Evolutionary conservation across 1,140 invertebrate genomes (phyloP), one percentile per base, ranked within the genome.

Genomic region (Habropoda laboriosa): DNA sequence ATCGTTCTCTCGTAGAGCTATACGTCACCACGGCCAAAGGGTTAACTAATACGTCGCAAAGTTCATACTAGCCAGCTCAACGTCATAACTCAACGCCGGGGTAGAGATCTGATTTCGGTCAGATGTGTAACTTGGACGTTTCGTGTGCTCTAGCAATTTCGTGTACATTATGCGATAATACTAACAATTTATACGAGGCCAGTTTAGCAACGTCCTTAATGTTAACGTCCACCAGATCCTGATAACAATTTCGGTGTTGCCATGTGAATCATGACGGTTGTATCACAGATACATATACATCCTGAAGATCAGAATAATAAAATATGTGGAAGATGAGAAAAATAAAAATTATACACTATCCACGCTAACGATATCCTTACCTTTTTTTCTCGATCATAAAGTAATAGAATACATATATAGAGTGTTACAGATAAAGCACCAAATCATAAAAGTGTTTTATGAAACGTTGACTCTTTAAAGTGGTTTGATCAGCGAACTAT

Each of bases 401-500:
- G 7, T 55, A 38, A 55, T 24, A 12, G 10, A 58, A 67, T 35
- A n/a, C 6, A 45, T 67, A 27, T 42, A 3, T 27, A 55, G 18
- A 6, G 40, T 42, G 53, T 81, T 51, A 67, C 53, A 51, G 70
- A 79, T 49, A 55, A 51, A 85, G 68, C 64, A 71, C 51, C 63
- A 74, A 79, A 76, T 83, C 66, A 79, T 76, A 55, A 86, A 67
- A 72, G 60, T 63, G 61, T 57, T 53, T 61, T 30, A 60, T 51
- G 72, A 72, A 63, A 73, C 78, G 66, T 60, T 51, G 72, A 60
- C 53, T 66, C 61, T 66, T 71, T 77, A 71, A 79, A 80, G 74
- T 68, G 70, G 78, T 83, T 86, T 86, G 80, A 76, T 83, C 81
- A 71, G 57, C 71, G 77, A 83, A 64, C 77, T 83, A 82, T 73